Evolutionary conservation across 2,113 vertebrate species (phyloP).

Genomic region (Canis aureus): DNA sequence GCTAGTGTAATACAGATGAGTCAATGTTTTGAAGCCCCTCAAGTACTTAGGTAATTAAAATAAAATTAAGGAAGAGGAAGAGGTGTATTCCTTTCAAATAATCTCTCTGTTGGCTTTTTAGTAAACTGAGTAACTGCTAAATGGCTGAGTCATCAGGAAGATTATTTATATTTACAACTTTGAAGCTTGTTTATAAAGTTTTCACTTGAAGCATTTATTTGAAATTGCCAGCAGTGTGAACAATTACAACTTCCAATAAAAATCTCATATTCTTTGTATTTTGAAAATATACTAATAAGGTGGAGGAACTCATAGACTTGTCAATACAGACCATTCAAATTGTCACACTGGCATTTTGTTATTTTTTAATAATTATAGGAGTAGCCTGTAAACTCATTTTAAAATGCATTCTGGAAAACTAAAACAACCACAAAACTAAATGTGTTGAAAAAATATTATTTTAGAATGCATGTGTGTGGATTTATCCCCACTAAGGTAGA

Average conservation of each 20-base stretch:
- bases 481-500: neutral
- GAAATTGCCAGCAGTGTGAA: neutral
- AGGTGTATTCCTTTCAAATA: neutral
- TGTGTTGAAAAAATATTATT: neutral
- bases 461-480: neutral
- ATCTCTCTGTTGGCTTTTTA: constrained; percentile 47
- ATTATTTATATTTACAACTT: neutral
- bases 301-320: neutral
- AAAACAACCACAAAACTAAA: neutral
- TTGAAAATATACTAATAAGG: neutral
- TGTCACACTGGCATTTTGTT: neutral
- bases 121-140: neutral
- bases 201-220: constrained; percentile 8
- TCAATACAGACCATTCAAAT: neutral
- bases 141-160: constrained; percentile 1
- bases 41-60: constrained; percentile 65
- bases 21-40: constrained; percentile 45
- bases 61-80: constrained; percentile 59
- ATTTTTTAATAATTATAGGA: neutral
- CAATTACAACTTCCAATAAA: neutral
- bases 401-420: neutral
- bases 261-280: neutral
- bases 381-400: neutral
- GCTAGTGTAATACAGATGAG: neutral
- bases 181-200: neutral